A percentile compares a stretch with the other conserved stretches of the same genome.
phyloP scores from a whole-genome alignment of 2,888 invertebrate genomes.

The Adela reaumurella region DNA sequence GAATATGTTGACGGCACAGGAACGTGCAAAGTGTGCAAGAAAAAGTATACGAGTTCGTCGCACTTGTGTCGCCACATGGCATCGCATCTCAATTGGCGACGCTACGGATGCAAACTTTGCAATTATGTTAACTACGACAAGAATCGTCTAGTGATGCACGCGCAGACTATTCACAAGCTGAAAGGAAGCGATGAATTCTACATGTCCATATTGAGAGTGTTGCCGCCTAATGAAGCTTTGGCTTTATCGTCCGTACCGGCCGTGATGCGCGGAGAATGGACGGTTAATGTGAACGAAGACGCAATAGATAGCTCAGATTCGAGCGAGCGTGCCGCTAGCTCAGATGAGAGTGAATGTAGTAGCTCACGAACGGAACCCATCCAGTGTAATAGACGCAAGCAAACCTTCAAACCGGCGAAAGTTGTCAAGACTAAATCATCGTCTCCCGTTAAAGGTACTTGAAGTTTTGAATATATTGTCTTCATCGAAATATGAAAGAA shows the following conservation, averaged over 20 bases:
- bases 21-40: conserved; percentile 53
- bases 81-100: conserved; percentile 65
- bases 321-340: conserved; percentile 41
- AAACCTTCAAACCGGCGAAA: conserved; percentile 22
- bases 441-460: too few species aligned
- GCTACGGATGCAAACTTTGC: conserved; percentile 74
- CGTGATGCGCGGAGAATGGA: not conserved
- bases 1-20: conserved; percentile 35
- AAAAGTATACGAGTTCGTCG: conserved; percentile 38
- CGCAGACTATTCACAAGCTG: conserved; percentile 59
- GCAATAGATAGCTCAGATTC: conserved; percentile 18
- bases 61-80: conserved; percentile 62
- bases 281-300: not conserved
- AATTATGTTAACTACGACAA: conserved; percentile 65
- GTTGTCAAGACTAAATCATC: conserved; percentile 25
- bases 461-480: too few species aligned
- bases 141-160: conserved; percentile 63
- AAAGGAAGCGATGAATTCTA: conserved; percentile 52
- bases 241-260: not conserved
- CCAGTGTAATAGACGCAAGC: conserved; percentile 29
- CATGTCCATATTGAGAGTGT: conserved; percentile 41
- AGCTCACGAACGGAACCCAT: conserved; percentile 27
- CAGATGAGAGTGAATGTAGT: conserved; percentile 44
- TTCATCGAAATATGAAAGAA: too few species aligned
- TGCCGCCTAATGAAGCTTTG: conserved; percentile 34